Conservation (phyloP, 2,888 invertebrate genomes). For the Danaus chrysippus region DNA sequence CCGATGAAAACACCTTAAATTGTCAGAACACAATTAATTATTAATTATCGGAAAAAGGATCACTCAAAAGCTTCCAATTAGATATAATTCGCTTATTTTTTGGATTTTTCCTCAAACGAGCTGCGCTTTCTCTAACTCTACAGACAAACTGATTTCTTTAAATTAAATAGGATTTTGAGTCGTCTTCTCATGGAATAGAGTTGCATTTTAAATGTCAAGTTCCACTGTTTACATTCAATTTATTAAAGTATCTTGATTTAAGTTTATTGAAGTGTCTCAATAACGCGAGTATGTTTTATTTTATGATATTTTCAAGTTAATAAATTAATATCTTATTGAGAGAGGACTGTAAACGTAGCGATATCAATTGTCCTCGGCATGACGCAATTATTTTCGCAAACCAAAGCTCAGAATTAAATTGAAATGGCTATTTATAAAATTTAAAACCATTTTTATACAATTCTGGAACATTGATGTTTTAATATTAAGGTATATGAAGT, state of each 20-base stretch:
- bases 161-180: neutral
- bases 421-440: no score
- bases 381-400: no score
- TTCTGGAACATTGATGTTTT: no score
- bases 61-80: neutral
- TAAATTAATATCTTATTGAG: slow-evolving; percentile 17
- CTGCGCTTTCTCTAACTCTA: neutral
- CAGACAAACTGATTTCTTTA: neutral
- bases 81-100: neutral
- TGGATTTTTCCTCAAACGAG: neutral
- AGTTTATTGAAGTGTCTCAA: slow-evolving; percentile 11
- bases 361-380: no score
- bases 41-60: slow-evolving; percentile 1
- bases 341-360: no score
- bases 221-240: neutral
- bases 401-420: no score
- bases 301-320: slow-evolving; percentile 15
- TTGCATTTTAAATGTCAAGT: neutral
- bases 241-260: neutral
- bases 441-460: no score
- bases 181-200: neutral
- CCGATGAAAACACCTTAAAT: neutral
- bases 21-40: neutral
- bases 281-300: slow-evolving; percentile 26
- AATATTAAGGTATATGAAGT: no score